Conservation (phyloP, 30 jellyfish, hydroid and myxozoan genomes). For the Pelagia noctiluca region DNA sequence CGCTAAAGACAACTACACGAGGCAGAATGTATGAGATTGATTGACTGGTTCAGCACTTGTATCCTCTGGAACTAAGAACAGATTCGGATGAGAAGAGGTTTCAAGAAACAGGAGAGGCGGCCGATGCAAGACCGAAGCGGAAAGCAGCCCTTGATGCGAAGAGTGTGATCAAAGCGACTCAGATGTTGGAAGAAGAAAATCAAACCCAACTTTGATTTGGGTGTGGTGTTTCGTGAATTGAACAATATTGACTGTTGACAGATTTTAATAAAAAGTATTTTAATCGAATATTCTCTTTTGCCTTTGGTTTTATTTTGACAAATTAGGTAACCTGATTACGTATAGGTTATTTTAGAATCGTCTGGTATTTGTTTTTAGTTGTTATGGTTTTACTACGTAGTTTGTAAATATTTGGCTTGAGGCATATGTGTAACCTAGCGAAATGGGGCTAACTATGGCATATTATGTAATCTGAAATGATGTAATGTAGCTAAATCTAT, state of each 20-base stretch:
- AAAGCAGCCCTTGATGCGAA: not conserved
- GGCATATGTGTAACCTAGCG: no score
- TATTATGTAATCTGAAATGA: no score
- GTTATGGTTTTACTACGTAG: no score
- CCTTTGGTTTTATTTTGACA: no score
- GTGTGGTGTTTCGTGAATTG: not conserved
- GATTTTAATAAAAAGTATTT: no score
- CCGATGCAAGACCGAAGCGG: not conserved
- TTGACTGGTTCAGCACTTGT: constrained; percentile 28
- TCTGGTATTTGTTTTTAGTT: no score
- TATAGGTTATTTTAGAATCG: no score
- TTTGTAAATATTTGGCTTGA: no score
- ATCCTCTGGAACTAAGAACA: constrained; percentile 28
- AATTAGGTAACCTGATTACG: no score
- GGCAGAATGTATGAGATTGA: constrained; percentile 32
- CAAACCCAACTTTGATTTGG: not conserved
- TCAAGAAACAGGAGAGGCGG: not conserved
- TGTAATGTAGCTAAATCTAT: no score
- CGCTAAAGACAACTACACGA: constrained; percentile 27
- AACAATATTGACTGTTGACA: not conserved
- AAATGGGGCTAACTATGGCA: no score
- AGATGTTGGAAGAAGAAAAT: not conserved
- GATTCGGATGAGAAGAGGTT: not conserved
- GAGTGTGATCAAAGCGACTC: not conserved
- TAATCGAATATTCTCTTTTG: no score